phyloP scores from a whole-genome alignment of 2,888 invertebrate genomes.

The Schizaphis graminum region DNA sequence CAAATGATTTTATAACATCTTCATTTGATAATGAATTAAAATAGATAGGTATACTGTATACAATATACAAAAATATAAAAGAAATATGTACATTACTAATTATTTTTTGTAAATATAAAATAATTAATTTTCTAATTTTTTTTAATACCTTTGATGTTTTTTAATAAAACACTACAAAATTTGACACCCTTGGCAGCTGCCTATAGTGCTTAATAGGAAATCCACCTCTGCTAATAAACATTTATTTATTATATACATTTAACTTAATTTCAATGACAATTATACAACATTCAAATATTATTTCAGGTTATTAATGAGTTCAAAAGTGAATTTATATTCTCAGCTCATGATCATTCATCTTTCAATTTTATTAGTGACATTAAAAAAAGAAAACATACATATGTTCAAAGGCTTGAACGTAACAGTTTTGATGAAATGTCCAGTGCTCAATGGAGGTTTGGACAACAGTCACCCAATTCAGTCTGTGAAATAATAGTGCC shows the following conservation, averaged over 20 bases:
- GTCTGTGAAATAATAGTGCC: constrained; percentile 89
- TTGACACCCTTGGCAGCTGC: no score
- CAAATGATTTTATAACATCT: no score
- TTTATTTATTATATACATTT: neutral
- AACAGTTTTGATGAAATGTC: constrained; percentile 52
- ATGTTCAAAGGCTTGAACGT: constrained; percentile 67
- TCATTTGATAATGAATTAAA: no score
- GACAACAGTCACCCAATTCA: constrained; percentile 71
- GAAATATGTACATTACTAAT: no score
- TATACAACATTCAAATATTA: constrained; percentile 60
- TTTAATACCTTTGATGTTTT: no score
- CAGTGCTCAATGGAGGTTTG: constrained; percentile 67
- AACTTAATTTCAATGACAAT: neutral
- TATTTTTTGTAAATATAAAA: no score
- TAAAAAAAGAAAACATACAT: constrained; percentile 68
- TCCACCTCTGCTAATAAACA: no score
- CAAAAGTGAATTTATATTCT: constrained; percentile 79
- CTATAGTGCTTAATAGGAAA: no score
- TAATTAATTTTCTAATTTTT: no score
- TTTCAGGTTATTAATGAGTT: constrained; percentile 76
- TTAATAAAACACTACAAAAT: no score
- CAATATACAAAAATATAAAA: no score
- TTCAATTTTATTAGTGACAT: constrained; percentile 72
- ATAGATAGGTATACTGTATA: no score
- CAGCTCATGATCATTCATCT: constrained; percentile 80